Percentiles rank a stretch among this genome's conserved stretches.
Evolutionary conservation across 2,888 invertebrate genomes (phyloP).

Genomic region (Amblyteles armatorius): DNA sequence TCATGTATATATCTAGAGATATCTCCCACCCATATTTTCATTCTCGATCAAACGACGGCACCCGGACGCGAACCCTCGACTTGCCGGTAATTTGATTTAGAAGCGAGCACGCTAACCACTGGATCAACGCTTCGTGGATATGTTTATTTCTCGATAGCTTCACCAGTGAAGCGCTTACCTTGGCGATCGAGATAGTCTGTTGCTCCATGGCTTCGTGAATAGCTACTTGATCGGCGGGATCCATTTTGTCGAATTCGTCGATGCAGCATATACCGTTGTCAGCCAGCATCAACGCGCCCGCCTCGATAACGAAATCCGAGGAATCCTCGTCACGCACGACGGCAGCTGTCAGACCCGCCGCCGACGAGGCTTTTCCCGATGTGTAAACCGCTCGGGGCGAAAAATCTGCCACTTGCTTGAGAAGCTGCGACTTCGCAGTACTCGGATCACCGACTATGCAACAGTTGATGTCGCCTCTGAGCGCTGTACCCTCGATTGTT

Average conservation of each 20-base stretch:
- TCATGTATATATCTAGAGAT: no score
- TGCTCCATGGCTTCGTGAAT: conserved; percentile 99
- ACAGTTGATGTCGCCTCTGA: conserved; percentile 98
- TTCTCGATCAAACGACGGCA: no score
- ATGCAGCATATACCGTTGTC: conserved; percentile 99
- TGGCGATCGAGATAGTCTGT: conserved; percentile 99
- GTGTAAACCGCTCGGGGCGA: conserved; percentile 99
- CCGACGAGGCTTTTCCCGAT: conserved; percentile 98
- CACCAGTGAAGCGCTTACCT: conserved; percentile 86
- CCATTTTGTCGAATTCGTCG: conserved; percentile 99
- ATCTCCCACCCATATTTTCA: no score
- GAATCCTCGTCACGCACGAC: conserved; percentile 99
- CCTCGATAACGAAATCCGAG: conserved; percentile 99
- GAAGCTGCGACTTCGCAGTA: conserved; percentile 98
- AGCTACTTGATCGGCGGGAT: conserved; percentile 97
- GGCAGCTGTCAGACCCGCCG: conserved; percentile 99
- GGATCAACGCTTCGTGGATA: no score
- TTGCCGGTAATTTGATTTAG: no score
- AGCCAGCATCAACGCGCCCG: conserved; percentile 99
- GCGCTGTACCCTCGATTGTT: conserved; percentile 95
- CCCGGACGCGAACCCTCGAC: no score
- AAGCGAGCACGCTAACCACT: no score
- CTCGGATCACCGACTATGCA: conserved; percentile 99
- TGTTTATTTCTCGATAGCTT: background rate
- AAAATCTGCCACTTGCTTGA: conserved; percentile 97